Evolutionary conservation across 2,113 vertebrate species (phyloP).

Genomic region (Oreamnos americanus): DNA sequence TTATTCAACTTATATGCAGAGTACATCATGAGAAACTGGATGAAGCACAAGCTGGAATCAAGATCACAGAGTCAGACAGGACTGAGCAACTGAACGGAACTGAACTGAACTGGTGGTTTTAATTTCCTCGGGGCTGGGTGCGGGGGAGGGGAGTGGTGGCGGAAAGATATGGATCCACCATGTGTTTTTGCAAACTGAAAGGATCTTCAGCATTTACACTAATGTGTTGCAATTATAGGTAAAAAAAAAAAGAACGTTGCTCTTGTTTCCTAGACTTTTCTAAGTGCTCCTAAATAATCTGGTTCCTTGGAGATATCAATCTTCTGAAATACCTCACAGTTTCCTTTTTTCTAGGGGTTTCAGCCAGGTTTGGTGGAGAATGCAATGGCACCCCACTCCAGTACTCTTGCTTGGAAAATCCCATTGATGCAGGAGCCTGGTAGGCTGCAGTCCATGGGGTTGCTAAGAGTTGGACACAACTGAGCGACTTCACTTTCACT

Average conservation of each 20-base stretch:
- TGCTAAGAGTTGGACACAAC: too few species aligned
- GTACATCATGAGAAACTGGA: not conserved
- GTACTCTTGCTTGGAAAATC: too few species aligned
- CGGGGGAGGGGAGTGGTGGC: not conserved
- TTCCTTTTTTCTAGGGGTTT: not conserved
- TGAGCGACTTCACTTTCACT: too few species aligned
- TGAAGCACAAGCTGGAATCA: not conserved
- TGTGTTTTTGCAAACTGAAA: not conserved
- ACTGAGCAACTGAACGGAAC: not conserved
- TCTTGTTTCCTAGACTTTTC: not conserved
- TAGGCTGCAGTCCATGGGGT: too few species aligned
- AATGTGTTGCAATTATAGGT: not conserved
- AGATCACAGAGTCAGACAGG: not conserved
- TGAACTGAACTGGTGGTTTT: not conserved
- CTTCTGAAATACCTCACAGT: not conserved
- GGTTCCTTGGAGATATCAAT: not conserved
- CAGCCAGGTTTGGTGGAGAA: not conserved
- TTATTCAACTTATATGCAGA: not conserved
- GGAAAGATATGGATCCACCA: not conserved
- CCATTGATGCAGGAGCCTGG: too few species aligned
- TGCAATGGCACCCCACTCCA: too few species aligned
- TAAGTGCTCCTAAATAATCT: not conserved
- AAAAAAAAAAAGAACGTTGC: not conserved
- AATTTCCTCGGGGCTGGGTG: not conserved
- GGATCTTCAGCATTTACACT: not conserved